Evolutionary conservation across 2,113 vertebrate species (phyloP).

Genomic region (Scomber scombrus): DNA sequence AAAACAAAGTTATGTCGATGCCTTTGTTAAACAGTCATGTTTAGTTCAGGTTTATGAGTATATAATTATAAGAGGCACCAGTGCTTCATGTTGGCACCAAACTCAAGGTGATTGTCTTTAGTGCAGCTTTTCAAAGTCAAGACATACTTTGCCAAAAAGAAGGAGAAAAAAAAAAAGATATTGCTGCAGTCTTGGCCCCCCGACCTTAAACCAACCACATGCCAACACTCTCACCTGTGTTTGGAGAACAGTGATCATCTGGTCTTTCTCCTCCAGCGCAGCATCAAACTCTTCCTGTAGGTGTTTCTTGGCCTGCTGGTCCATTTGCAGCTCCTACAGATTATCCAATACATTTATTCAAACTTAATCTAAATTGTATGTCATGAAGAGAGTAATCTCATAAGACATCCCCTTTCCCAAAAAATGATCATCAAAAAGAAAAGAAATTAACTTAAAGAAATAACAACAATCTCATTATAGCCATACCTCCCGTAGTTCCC

Average conservation of each 20-base stretch:
- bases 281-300: constrained; percentile 98
- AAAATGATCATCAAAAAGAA: not conserved
- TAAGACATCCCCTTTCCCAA: not conserved
- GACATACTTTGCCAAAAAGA: too few species aligned
- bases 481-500: constrained; percentile 93
- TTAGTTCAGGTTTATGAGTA: too few species aligned
- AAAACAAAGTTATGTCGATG: too few species aligned
- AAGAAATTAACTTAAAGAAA: not conserved
- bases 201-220: not conserved
- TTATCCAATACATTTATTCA: constrained; percentile 3
- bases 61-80: too few species aligned
- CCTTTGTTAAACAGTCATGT: too few species aligned
- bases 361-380: too few species aligned
- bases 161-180: not conserved
- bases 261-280: constrained; percentile 95
- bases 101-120: not conserved
- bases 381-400: too few species aligned
- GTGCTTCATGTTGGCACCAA: too few species aligned
- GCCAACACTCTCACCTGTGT: constrained; percentile 88
- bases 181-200: not conserved
- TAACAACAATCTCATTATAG: not conserved
- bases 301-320: constrained; percentile 98
- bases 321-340: constrained; percentile 96
- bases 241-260: constrained; percentile 95
- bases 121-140: not conserved